Evolutionary conservation across 1,140 invertebrate genomes (phyloP), one percentile per base, ranked within the genome.

Genomic region (Dolichoris vasculosae): DNA sequence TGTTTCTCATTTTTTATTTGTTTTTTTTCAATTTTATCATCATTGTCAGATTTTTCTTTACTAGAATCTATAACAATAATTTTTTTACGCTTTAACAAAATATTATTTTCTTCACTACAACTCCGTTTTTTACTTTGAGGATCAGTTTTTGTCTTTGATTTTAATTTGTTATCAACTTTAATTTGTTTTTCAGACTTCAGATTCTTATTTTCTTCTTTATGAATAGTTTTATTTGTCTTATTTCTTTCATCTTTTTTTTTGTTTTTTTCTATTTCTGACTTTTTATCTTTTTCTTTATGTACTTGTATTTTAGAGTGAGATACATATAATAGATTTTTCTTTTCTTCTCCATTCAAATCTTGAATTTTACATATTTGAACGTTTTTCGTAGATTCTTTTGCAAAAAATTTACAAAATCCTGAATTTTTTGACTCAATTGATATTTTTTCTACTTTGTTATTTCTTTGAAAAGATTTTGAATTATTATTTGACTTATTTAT

Each of bases 371-470:
- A 3, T 32, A 55, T 35, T 77, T 85, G 86, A 23, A 85, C 71
- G 46, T 89, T 90, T 77, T 86, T 90, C 13, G n/a, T n/a, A n/a
- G 32, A 30, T 17, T 77, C 83, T 88, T 89, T 92, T 43, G 88
- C 88, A 88, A 92, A 93, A 9, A 93, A 85, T 87, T 90, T 90
- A 46, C 88, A 89, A 59, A 91, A 90, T 15, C 90, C 91, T 82
- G 89, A 83, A 82, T 90, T 86, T 2, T 87, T 88, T 20, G 88
- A 87, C 46, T 89, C 89, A 15, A 90, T 63, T 15, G 89, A 88
- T 81, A 91, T 90, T 69, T 91, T 90, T 2, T 55, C 43, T 20
- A 23, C 35, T 82, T 89, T 90, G 77, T 73, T 64, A 85, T 85
- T 84, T 51, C 2, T 43, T 71, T 89, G 87, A 2, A 73, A 26